Base-by-base conservation (phyloP, 2,113 vertebrate genomes). In the Perognathus longimembris region DNA sequence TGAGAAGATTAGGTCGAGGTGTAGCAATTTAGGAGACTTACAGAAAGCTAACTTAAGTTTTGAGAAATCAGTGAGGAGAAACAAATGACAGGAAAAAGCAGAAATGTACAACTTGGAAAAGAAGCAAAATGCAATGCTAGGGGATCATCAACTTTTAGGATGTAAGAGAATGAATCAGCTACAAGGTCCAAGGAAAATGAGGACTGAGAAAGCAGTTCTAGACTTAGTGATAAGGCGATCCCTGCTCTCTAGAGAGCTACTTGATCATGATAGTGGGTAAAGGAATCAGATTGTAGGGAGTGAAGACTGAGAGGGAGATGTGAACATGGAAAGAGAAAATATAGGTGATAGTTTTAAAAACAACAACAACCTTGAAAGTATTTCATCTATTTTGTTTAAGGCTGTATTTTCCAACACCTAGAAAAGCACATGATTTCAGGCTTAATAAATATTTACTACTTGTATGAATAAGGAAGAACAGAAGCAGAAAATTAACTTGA, bases 361-460 rank as follows among this genome's bases (percentile, higher is more conserved):
- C 4, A 54, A 54, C 17, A 45, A n/a, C n/a, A n/a, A 36, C 10
- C 36, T 67, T 73, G 81, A 50, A 64, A 94, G 73, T 59, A 67
- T 76, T 93, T 83, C 89, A 70, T 91, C 50, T 70, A 30, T 59
- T 59, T 94, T 61, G 14, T 81, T 92, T 45, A 88, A 24, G 79
- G 61, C 88, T 70, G 28, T 42, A 59, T 66, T 85, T n/a, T 18
- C 26, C 50, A 90, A 21, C 22, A 54, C 75, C 93, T 64, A 74
- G 70, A 93, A 74, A 91, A 91, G 61, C 54, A 40, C 73, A 36
- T 42, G 70, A 11, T 54, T 75, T 69, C 38, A 8, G 74, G 38
- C 34, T 85, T 38, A 54, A 61, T 71, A 73, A 80, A 59, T 78
- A 83, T 36, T 83, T 93, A 30, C n/a, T 87, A 75, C 36, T 32